Conservation (phyloP, 2,888 invertebrate species). For the Acanthopleura granulata region DNA sequence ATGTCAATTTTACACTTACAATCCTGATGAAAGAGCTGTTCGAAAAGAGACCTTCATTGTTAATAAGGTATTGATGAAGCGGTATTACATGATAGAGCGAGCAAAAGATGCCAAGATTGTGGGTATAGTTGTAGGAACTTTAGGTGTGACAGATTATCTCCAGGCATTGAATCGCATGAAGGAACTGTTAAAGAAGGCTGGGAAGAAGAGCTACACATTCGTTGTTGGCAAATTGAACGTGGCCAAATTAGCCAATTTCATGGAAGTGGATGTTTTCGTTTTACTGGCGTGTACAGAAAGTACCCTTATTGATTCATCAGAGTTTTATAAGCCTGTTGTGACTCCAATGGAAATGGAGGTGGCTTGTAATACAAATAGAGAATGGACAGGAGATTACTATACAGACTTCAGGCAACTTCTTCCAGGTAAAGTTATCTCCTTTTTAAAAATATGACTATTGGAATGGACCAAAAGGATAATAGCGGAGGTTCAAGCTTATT, state of each 20-base stretch:
- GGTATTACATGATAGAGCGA: constrained; percentile 88
- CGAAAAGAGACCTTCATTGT: constrained; percentile 52
- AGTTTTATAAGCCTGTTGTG: constrained; percentile 90
- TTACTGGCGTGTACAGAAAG: constrained; percentile 93
- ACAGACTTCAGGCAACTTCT: constrained; percentile 84
- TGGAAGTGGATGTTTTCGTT: constrained; percentile 91
- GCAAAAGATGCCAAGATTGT: constrained; percentile 89
- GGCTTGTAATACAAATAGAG: constrained; percentile 73
- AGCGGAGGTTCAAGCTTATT: no score
- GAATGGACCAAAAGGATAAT: not conserved
- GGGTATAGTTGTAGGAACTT: constrained; percentile 91
- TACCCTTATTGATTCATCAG: constrained; percentile 82
- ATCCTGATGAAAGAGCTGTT: constrained; percentile 53
- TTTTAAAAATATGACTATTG: not conserved
- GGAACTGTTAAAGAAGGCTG: constrained; percentile 79
- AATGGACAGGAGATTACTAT: constrained; percentile 74
- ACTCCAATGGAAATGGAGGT: constrained; percentile 93
- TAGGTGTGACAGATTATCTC: constrained; percentile 82
- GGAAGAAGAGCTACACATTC: constrained; percentile 91
- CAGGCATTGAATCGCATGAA: constrained; percentile 82
- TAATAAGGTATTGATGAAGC: constrained; percentile 80
- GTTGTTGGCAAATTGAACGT: constrained; percentile 95
- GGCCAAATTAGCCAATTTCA: constrained; percentile 94
- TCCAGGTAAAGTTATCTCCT: constrained; percentile 70
- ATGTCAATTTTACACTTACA: constrained; percentile 66